Evolutionary conservation across 2,113 vertebrate species (phyloP), one percentile per base, ranked within the genome.

Genomic region (Esox niger): DNA sequence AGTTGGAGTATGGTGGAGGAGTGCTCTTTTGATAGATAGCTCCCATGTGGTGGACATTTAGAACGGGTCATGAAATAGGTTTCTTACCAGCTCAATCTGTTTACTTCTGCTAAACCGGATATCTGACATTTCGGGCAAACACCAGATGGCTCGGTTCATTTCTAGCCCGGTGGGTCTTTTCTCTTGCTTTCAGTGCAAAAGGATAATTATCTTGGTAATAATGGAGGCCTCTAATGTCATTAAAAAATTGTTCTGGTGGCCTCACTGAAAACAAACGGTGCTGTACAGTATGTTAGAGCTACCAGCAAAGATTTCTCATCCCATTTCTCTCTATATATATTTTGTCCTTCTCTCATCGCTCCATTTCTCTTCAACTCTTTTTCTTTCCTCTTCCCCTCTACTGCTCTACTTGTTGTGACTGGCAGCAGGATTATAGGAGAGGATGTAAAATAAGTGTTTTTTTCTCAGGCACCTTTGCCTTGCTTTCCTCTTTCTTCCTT

Each of bases 61-160:
- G 6, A 47, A n/a, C 10, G 33, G 33, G 15, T 47, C 68, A 70
- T n/a, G 76, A 71, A 66, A 76, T 60, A 35, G 33, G 33, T 35
- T 35, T 35, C 5, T 35, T 35, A 35, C 33, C 6, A 35, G 13
- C 33, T 49, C 46, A 20, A 20, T 49, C 46, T 21, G 46, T 17
- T 20, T 49, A 49, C 47, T 38, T 9, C 35, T 38, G 1, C 35
- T 15, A n/a, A n/a, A n/a, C n/a, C n/a, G n/a, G n/a, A n/a, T n/a
- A n/a, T n/a, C n/a, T n/a, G n/a, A n/a, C n/a, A n/a, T n/a, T n/a
- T n/a, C n/a, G n/a, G n/a, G n/a, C n/a, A n/a, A n/a, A n/a, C n/a
- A n/a, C n/a, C n/a, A n/a, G n/a, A n/a, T n/a, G n/a, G n/a, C n/a
- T n/a, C n/a, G n/a, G n/a, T n/a, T n/a, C n/a, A n/a, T n/a, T n/a